Conservation (phyloP, 2,113 vertebrate species). For the Prinia subflava region DNA sequence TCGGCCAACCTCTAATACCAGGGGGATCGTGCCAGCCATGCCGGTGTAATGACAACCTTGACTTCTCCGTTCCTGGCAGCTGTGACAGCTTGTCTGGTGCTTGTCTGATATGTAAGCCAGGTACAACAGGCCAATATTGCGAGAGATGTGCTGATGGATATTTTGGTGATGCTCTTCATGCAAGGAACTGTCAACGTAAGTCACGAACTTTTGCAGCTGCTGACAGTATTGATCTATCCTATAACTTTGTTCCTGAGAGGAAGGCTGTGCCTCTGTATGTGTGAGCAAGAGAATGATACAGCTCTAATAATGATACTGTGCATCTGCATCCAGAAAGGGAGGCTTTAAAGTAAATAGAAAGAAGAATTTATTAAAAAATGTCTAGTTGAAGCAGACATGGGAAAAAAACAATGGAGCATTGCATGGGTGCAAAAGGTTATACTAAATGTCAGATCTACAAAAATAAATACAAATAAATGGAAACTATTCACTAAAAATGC, state of each 20-base stretch:
- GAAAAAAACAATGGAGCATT: accelerated
- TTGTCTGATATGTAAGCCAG: slow-evolving; percentile 89
- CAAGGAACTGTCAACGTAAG: slow-evolving; percentile 92
- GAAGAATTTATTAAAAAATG: neutral
- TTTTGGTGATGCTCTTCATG: slow-evolving; percentile 87
- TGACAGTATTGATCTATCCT: slow-evolving; percentile 69
- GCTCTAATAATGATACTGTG: neutral
- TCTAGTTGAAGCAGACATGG: neutral
- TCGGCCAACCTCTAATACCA: slow-evolving; percentile 82
- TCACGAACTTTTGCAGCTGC: slow-evolving; percentile 66
- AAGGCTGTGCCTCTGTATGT: neutral
- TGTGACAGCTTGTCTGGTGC: slow-evolving; percentile 92
- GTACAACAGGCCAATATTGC: slow-evolving; percentile 84
- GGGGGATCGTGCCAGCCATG: slow-evolving; percentile 90
- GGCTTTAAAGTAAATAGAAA: neutral
- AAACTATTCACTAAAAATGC: neutral
- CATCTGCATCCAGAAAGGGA: neutral
- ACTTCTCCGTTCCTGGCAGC: slow-evolving; percentile 84
- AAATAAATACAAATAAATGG: slow-evolving; percentile 4
- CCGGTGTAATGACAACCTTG: slow-evolving; percentile 90
- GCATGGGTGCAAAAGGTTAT: neutral
- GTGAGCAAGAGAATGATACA: neutral
- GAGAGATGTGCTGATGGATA: slow-evolving; percentile 87
- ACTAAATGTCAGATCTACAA: neutral
- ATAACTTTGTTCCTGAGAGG: slow-evolving; percentile 37